These are phyloP conservation scores for Mormyrops attenuatus DNA, from an alignment of 2,797 vertebrate species.

Conservation along the genomic window DNA sequence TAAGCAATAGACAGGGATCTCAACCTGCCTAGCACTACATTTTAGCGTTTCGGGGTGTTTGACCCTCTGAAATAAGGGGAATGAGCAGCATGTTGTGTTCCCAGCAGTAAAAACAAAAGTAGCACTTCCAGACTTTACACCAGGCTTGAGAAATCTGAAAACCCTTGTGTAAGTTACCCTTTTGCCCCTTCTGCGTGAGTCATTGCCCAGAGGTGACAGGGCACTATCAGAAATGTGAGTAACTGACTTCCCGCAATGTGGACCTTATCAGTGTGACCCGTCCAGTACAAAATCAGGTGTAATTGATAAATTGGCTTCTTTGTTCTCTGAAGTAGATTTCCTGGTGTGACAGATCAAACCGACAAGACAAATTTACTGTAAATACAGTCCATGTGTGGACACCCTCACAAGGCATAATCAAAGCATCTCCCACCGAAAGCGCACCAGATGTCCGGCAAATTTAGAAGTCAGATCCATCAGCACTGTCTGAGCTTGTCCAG, in stretches of 20 bases:
- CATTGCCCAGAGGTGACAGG: not conserved
- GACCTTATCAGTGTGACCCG: not conserved
- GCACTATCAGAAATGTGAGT: not conserved
- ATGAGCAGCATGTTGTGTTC: not conserved
- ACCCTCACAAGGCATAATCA: not conserved
- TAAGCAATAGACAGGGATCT: not conserved
- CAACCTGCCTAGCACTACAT: not conserved
- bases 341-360: conserved; percentile 14
- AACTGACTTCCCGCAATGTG: conserved; percentile 6
- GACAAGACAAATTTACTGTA: conserved; percentile 23
- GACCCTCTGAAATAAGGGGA: not conserved
- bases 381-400: conserved; percentile 23
- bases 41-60: not conserved
- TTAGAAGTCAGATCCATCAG: conserved; percentile 4
- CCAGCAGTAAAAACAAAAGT: not conserved
- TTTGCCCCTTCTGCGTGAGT: not conserved
- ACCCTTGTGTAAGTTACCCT: not conserved
- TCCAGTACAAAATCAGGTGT: conserved; percentile 6
- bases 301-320: conserved; percentile 12
- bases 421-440: not conserved
- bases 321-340: conserved; percentile 21
- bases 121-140: not conserved
- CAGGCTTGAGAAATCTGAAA: not conserved
- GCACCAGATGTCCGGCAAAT: conserved; percentile 11
- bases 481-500: not conserved